A percentile compares a stretch with the other conserved stretches of the same genome.
Evolutionary conservation across 2,113 vertebrate genomes (phyloP).

Genomic region (Plectropomus leopardus): DNA sequence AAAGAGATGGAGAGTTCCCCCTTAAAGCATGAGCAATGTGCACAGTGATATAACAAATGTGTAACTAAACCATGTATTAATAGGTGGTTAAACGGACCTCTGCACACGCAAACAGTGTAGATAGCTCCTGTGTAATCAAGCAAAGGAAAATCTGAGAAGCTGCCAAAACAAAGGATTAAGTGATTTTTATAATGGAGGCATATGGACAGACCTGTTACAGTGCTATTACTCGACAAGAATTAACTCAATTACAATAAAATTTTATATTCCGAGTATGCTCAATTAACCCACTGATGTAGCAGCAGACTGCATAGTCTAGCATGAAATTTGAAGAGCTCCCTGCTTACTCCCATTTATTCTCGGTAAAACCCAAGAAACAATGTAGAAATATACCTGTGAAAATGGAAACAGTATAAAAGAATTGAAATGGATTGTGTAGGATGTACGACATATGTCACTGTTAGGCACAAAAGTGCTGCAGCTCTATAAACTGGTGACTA

Average conservation of each 20-base stretch:
- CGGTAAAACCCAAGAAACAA: not conserved
- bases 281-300: constrained; percentile 18
- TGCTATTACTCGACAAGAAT: constrained; percentile 29
- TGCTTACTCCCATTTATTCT: not conserved
- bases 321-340: not conserved
- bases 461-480: not conserved
- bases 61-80: constrained; percentile 4
- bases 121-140: constrained; percentile 27
- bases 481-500: not conserved
- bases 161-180: constrained; percentile 37
- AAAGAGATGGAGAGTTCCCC: not conserved
- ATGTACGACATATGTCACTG: not conserved
- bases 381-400: not conserved
- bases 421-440: not conserved
- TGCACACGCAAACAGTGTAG: constrained; percentile 26
- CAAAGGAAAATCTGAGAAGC: constrained; percentile 22
- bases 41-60: not conserved
- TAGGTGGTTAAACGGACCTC: constrained; percentile 8
- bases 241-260: constrained; percentile 15
- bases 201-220: not conserved
- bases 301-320: not conserved
- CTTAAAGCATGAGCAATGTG: not conserved
- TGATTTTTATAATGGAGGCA: constrained; percentile 31
- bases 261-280: not conserved
- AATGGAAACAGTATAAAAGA: not conserved